These are phyloP conservation scores for Octopus bimaculoides DNA, from an alignment of 1,140 invertebrate genomes.

Conservation along the genomic window DNA sequence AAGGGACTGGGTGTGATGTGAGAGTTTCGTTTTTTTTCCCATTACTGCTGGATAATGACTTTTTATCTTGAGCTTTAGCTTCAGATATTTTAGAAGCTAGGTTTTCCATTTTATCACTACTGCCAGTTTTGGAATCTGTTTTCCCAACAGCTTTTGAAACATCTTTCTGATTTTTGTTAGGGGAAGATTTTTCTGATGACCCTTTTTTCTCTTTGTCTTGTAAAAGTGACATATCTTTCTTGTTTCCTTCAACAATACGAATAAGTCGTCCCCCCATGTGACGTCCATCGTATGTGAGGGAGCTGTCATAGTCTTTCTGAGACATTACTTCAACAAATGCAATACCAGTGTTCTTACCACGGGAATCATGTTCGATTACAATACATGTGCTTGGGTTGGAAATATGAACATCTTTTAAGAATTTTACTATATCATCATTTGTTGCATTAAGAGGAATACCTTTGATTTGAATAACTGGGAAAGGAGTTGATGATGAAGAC, in stretches of 20 bases:
- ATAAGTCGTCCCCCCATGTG: conserved; percentile 45
- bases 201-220: not conserved
- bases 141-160: not conserved
- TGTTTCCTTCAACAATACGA: conserved; percentile 29
- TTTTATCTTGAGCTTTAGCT: not conserved
- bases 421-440: conserved; percentile 30
- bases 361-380: conserved; percentile 67
- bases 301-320: conserved; percentile 62
- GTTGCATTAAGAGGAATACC: conserved; percentile 31
- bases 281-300: conserved; percentile 40
- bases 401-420: conserved; percentile 34
- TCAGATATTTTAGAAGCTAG: not conserved
- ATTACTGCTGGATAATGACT: not conserved
- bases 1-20: not conserved
- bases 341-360: conserved; percentile 61
- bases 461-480: conserved; percentile 21
- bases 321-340: conserved; percentile 74
- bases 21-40: not conserved
- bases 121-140: not conserved
- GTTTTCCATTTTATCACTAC: not conserved
- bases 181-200: not conserved
- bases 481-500: not conserved
- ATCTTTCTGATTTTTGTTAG: conserved; percentile 6
- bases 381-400: conserved; percentile 58
- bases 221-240: conserved; percentile 26